Percentiles rank a stretch among this genome's conserved stretches.
These are phyloP conservation scores for Thaleichthys pacificus DNA, from an alignment of 2,797 vertebrate genomes.

Conservation along the genomic window DNA sequence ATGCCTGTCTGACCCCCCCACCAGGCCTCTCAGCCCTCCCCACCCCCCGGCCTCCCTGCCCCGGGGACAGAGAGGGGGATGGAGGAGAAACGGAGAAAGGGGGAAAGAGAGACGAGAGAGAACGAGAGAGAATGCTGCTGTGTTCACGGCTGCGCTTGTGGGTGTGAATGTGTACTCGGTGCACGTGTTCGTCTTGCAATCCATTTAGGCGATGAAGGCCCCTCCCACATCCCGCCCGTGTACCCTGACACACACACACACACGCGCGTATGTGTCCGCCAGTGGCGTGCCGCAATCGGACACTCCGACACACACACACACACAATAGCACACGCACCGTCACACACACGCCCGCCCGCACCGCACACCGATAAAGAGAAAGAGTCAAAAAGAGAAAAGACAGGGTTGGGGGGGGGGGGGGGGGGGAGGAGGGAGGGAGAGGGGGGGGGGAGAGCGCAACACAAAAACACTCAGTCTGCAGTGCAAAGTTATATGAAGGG, in stretches of 20 bases:
- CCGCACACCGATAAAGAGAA: slow-evolving; percentile 50
- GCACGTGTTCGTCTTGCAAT: slow-evolving; percentile 78
- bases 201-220: slow-evolving; percentile 56
- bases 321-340: slow-evolving; percentile 1
- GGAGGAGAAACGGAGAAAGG: background rate
- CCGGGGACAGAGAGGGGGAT: no score
- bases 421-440: background rate
- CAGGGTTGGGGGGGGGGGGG: background rate
- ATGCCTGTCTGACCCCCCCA: slow-evolving; percentile 42
- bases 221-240: slow-evolving; percentile 1
- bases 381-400: slow-evolving; percentile 43
- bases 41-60: no score
- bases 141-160: slow-evolving; percentile 15
- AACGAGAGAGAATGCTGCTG: background rate
- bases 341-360: slow-evolving; percentile 19
- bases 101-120: background rate
- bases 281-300: no score
- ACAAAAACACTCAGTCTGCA: slow-evolving; percentile 71
- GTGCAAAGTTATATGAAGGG: slow-evolving; percentile 99
- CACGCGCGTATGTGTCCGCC: no score
- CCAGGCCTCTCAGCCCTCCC: no score
- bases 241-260: no score
- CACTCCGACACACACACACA: background rate
- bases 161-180: slow-evolving; percentile 18
- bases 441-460: slow-evolving; percentile 17